Conservation (phyloP, 1,140 invertebrate genomes). For the Trigoniulus corallinus region DNA sequence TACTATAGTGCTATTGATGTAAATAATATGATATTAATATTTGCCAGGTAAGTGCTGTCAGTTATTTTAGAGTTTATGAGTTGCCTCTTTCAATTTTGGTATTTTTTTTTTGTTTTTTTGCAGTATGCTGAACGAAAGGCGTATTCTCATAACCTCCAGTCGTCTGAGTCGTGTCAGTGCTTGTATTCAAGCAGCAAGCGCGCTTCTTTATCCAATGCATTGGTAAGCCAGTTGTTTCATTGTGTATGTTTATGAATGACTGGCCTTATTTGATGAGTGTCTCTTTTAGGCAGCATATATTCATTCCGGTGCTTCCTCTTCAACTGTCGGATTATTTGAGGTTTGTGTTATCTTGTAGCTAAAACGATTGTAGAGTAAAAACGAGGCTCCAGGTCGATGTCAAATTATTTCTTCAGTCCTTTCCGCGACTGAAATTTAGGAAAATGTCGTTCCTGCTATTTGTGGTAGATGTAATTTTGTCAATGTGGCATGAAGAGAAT, state of each 20-base stretch:
- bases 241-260: neutral
- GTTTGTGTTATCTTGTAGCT: constrained; percentile 14
- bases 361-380: neutral
- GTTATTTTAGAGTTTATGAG: neutral
- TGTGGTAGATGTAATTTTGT: too few relatives aligned
- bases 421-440: too few relatives aligned
- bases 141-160: constrained; percentile 77
- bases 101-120: constrained; percentile 10
- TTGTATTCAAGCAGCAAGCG: constrained; percentile 83
- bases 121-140: constrained; percentile 77
- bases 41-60: constrained; percentile 39
- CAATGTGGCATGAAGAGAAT: too few relatives aligned
- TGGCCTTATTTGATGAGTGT: neutral
- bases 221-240: constrained; percentile 42
- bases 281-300: constrained; percentile 74
- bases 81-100: too few relatives aligned
- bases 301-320: constrained; percentile 79
- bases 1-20: constrained; percentile 87
- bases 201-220: constrained; percentile 87
- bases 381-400: too few relatives aligned
- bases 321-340: constrained; percentile 71
- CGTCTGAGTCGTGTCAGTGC: constrained; percentile 71
- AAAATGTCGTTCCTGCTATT: too few relatives aligned
- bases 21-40: constrained; percentile 82
- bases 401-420: too few relatives aligned